phyloP scores from a whole-genome alignment of 2,797 vertebrate genomes.

The Sparidentex hasta region DNA sequence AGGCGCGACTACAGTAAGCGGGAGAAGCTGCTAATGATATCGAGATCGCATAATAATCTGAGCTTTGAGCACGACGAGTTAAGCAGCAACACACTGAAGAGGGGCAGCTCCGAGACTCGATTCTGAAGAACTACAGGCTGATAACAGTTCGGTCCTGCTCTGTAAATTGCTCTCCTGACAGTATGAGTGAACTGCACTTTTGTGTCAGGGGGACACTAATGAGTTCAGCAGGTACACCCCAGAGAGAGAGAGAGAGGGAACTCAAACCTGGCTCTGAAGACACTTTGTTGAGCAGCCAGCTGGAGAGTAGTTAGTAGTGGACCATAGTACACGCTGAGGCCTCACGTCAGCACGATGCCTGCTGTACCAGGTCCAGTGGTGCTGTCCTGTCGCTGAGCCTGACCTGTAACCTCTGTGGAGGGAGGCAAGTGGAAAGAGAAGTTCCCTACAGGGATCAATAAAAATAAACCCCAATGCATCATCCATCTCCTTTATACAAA shows the following conservation, averaged over 20 bases:
- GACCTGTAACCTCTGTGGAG: conserved; percentile 43
- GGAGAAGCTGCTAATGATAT: conserved; percentile 99
- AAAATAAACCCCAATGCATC: conserved; percentile 13
- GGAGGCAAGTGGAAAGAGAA: not conserved
- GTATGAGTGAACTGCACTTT: conserved; percentile 2
- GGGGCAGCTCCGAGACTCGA: conserved; percentile 95
- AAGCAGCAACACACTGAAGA: conserved; percentile 92
- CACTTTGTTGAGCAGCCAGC: conserved; percentile 2
- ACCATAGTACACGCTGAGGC: conserved; percentile 1
- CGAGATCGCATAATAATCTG: conserved; percentile 97
- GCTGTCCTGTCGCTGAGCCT: conserved; percentile 47
- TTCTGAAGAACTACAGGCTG: conserved; percentile 85
- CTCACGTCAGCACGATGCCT: conserved; percentile 4
- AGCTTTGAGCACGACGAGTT: conserved; percentile 97
- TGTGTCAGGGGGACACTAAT: conserved; percentile 14
- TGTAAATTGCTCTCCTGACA: conserved; percentile 43
- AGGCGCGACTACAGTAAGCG: conserved; percentile 96
- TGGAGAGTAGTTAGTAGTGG: conserved; percentile 17
- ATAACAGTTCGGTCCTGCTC: conserved; percentile 4
- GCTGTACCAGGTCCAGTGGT: conserved; percentile 26
- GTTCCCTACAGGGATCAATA: conserved; percentile 14
- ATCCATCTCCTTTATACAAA: conserved; percentile 29
- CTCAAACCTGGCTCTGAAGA: conserved; percentile 17
- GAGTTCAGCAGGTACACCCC: conserved; percentile 29
- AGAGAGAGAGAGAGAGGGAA: conserved; percentile 1